Conservation (phyloP, 1,140 invertebrate species). For the Riptortus pedestris region DNA sequence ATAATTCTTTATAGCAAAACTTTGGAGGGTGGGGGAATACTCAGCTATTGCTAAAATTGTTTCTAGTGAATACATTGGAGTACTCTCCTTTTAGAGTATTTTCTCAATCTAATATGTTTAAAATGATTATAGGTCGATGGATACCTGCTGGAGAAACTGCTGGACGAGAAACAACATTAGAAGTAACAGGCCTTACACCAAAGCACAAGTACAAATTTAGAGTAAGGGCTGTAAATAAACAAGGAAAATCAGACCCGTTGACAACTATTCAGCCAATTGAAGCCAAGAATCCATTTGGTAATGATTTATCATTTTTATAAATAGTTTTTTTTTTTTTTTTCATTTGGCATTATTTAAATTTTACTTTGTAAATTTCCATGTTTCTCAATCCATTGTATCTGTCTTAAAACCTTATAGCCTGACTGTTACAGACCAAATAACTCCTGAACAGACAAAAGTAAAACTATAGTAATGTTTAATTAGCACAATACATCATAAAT, state of each 20-base stretch:
- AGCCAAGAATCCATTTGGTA: conserved; percentile 96
- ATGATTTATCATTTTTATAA: conserved; percentile 32
- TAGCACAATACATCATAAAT: no score
- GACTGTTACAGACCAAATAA: no score
- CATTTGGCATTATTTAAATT: neutral
- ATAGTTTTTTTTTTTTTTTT: neutral
- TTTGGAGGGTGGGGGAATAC: no score
- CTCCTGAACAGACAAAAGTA: no score
- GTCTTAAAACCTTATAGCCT: no score
- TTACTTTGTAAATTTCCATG: neutral
- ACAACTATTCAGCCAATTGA: conserved; percentile 78
- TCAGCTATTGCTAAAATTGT: no score
- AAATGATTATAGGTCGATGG: conserved; percentile 84
- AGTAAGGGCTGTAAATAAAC: conserved; percentile 87
- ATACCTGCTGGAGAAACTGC: conserved; percentile 81
- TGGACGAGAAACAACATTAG: conserved; percentile 58
- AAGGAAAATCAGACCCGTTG: conserved; percentile 90
- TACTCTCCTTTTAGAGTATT: no score
- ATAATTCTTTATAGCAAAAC: no score
- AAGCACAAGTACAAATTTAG: conserved; percentile 95
- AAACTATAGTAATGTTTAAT: no score
- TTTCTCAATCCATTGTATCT: no score
- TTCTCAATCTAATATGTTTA: no score
- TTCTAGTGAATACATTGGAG: no score
- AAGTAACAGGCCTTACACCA: conserved; percentile 67